Evolutionary conservation across 2,888 invertebrate species (phyloP).

Genomic region (Latheticus oryzae): DNA sequence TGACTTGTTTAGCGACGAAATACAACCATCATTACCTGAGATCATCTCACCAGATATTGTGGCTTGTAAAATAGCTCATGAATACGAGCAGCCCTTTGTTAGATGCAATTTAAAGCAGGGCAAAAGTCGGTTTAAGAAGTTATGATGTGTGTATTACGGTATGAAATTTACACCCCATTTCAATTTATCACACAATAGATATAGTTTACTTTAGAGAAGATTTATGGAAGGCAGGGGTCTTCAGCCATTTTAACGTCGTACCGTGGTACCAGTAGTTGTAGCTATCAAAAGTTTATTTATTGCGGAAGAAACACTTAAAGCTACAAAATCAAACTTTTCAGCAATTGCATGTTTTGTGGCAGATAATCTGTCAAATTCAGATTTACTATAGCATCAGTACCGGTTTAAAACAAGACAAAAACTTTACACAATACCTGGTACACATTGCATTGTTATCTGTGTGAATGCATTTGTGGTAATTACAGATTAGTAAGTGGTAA

Average conservation of each 20-base stretch:
- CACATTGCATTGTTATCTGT: constrained; percentile 20
- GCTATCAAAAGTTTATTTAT: too few relatives aligned
- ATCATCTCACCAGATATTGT: constrained; percentile 40
- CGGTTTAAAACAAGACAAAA: constrained; percentile 1
- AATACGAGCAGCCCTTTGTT: constrained; percentile 50
- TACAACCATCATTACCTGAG: constrained; percentile 49
- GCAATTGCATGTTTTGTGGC: too few relatives aligned
- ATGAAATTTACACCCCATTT: constrained; percentile 65
- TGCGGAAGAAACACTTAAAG: too few relatives aligned
- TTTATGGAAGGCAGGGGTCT: constrained; percentile 20
- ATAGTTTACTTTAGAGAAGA: constrained; percentile 36
- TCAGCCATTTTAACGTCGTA: not conserved
- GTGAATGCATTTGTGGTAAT: constrained; percentile 14
- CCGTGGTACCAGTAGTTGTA: too few relatives aligned
- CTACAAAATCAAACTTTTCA: too few relatives aligned
- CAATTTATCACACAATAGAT: constrained; percentile 56
- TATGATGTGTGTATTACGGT: constrained; percentile 57
- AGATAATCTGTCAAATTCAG: constrained; percentile 7
- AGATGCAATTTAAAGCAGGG: constrained; percentile 55
- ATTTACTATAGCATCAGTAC: not conserved
- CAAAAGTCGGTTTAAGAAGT: constrained; percentile 46
- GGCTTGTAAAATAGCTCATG: constrained; percentile 52
- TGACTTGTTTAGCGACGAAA: constrained; percentile 5
- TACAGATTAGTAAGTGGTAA: constrained; percentile 25
- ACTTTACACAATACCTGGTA: constrained; percentile 1